Evolutionary conservation across 2,888 invertebrate genomes (phyloP).

Genomic region (Cerastis rubricosa): DNA sequence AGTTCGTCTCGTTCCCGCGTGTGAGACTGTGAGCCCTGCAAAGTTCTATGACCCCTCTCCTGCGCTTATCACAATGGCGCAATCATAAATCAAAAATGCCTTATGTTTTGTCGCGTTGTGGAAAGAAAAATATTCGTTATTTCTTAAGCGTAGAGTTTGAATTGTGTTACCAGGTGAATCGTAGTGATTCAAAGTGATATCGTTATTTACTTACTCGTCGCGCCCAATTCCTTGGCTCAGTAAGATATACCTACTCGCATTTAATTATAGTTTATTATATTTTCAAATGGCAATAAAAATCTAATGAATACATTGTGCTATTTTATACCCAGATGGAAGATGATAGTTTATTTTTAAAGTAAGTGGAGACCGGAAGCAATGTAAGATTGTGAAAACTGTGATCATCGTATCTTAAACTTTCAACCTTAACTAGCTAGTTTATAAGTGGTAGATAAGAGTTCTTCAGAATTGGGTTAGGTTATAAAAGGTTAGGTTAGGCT

Average conservation of each 20-base stretch:
- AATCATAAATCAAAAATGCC: constrained; percentile 73
- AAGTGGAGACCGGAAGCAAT: constrained; percentile 5
- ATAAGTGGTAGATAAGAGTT: constrained; percentile 40
- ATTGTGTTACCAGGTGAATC: constrained; percentile 38
- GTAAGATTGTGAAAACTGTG: background rate
- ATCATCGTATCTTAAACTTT: constrained; percentile 2
- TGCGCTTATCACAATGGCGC: constrained; percentile 84
- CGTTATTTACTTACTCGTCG: constrained; percentile 76
- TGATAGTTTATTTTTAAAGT: background rate
- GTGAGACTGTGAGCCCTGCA: constrained; percentile 79
- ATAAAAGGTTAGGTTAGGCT: constrained; percentile 61
- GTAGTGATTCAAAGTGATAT: constrained; percentile 75
- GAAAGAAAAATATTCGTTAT: constrained; percentile 62
- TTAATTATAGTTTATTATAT: constrained; percentile 25
- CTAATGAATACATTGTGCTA: constrained; percentile 1
- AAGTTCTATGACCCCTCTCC: constrained; percentile 88
- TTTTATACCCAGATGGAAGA: background rate
- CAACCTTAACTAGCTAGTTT: constrained; percentile 27
- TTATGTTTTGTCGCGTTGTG: constrained; percentile 64
- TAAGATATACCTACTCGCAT: constrained; percentile 36
- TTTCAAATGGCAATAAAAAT: constrained; percentile 22
- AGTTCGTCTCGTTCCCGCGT: constrained; percentile 67
- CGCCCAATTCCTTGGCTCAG: constrained; percentile 73
- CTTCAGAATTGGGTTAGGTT: constrained; percentile 58
- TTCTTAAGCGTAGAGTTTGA: constrained; percentile 56